A percentile compares a stretch with the other conserved stretches of the same genome.
These are phyloP conservation scores for Dryoscopus gambensis DNA, from an alignment of 2,113 vertebrate species.

Conservation along the genomic window DNA sequence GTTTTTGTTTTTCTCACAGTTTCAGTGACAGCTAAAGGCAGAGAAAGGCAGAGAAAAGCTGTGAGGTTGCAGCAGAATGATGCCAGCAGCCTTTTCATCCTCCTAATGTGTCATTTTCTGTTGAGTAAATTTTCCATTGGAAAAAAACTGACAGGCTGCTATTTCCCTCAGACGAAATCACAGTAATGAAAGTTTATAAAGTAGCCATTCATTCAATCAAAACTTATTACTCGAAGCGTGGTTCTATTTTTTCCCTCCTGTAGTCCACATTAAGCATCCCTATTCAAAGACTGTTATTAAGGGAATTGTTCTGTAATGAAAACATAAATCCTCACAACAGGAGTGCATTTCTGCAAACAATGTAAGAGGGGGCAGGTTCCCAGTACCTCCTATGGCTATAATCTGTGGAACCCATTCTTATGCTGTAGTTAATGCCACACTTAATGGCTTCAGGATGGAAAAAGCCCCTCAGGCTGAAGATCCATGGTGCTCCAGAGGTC, in stretches of 20 bases:
- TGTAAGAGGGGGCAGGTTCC: not conserved
- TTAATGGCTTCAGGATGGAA: constrained; percentile 36
- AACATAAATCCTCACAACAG: constrained; percentile 38
- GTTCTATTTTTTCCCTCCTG: not conserved
- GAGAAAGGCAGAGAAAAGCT: not conserved
- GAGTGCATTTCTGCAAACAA: constrained; percentile 8
- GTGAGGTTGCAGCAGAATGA: not conserved
- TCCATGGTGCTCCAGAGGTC: constrained; percentile 35
- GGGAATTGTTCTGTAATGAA: constrained; percentile 51
- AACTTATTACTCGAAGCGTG: not conserved
- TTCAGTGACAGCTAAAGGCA: not conserved
- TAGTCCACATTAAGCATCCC: not conserved
- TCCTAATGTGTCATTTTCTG: not conserved
- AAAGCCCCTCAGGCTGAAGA: not conserved
- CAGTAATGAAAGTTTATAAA: constrained; percentile 31
- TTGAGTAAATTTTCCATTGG: constrained; percentile 12
- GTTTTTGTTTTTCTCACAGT: not conserved
- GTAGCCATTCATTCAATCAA: constrained; percentile 31
- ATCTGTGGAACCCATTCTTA: constrained; percentile 7
- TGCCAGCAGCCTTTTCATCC: not conserved
- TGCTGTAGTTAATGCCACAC: constrained; percentile 28
- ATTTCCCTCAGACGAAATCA: constrained; percentile 3
- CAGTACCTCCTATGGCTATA: constrained; percentile 16
- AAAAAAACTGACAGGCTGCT: not conserved
- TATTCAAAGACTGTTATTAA: constrained; percentile 30